Conservation (phyloP, 1,140 invertebrate species). For the Conus betulinus region DNA sequence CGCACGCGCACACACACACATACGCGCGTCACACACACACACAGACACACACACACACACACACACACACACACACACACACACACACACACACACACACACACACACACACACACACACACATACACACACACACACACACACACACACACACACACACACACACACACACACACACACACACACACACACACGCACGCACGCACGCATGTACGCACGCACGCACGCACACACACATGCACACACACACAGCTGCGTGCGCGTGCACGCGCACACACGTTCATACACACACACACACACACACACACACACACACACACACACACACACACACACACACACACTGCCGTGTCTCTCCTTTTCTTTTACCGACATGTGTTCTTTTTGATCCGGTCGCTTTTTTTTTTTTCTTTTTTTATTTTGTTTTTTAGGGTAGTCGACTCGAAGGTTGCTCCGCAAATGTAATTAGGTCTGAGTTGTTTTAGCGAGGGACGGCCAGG, state of each 20-base stretch:
- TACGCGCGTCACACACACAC: not conserved
- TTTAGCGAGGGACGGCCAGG: no score
- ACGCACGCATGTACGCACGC: not conserved
- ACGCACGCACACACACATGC: not conserved
- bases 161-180: not conserved
- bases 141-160: no score
- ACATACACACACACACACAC: not conserved
- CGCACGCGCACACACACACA: not conserved
- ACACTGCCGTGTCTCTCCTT: not conserved
- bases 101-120: constrained; percentile 12
- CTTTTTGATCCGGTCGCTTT: no score
- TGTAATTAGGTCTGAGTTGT: no score
- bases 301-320: not conserved
- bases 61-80: not conserved
- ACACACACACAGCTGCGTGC: not conserved
- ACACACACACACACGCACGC: not conserved
- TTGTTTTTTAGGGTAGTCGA: no score
- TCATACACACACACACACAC: not conserved
- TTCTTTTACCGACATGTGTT: no score
- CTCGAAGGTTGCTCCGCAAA: no score
- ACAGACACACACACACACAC: not conserved
- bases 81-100: constrained; percentile 25
- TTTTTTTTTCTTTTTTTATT: no score
- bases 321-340: not conserved
- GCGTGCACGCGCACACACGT: not conserved